Evolutionary conservation across 2,888 invertebrate species (phyloP).

Genomic region (Julus scanicus): DNA sequence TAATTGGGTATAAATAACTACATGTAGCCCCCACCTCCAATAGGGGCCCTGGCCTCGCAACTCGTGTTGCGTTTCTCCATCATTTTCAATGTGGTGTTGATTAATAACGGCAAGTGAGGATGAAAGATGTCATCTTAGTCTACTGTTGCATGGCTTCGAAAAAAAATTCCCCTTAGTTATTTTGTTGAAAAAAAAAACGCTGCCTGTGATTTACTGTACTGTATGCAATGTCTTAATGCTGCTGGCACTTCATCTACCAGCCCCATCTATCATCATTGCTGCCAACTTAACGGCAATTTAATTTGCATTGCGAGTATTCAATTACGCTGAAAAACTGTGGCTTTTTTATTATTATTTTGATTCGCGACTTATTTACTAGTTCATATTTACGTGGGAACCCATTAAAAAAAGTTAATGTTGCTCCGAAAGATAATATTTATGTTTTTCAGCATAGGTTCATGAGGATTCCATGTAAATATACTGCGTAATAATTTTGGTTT

Average conservation of each 20-base stretch:
- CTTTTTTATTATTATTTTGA: neutral
- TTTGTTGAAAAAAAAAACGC: neutral
- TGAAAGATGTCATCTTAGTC: conserved; percentile 35
- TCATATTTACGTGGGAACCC: conserved; percentile 22
- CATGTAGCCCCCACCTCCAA: neutral
- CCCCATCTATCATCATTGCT: conserved; percentile 39
- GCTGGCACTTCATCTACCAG: conserved; percentile 10
- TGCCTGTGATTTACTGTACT: neutral
- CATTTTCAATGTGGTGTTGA: conserved; percentile 35
- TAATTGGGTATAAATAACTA: neutral
- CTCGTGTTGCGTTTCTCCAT: conserved; percentile 14
- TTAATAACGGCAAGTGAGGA: conserved; percentile 35
- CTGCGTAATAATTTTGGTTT: too few relatives aligned
- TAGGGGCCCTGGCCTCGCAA: neutral
- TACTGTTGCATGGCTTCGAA: neutral
- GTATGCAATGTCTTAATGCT: conserved; percentile 19
- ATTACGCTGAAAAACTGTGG: neutral
- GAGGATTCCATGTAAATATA: too few relatives aligned
- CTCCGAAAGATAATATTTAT: neutral
- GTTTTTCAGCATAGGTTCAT: too few relatives aligned
- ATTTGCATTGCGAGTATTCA: conserved; percentile 17
- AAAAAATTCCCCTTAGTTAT: conserved; percentile 9
- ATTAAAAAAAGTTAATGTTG: neutral
- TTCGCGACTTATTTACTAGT: conserved; percentile 4
- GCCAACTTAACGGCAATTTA: conserved; percentile 32